Conservation (phyloP, 1,140 invertebrate species). For the Pogonomyrmex californicus region DNA sequence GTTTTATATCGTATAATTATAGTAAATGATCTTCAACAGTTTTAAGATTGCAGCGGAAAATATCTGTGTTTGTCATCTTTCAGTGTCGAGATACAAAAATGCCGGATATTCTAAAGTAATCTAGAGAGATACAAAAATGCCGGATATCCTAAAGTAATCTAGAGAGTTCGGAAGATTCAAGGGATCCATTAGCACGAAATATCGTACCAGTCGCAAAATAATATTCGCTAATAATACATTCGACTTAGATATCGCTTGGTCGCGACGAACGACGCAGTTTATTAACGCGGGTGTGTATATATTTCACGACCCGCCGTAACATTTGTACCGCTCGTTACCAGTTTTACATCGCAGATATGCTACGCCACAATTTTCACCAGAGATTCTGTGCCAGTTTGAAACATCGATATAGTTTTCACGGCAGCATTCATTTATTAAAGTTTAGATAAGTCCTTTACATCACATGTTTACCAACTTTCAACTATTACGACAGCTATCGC, state of each 20-base stretch:
- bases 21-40: not conserved
- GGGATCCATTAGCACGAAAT: slow-evolving; percentile 54
- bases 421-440: not conserved
- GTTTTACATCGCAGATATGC: slow-evolving; percentile 31
- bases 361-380: not conserved
- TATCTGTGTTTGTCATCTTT: slow-evolving; percentile 6
- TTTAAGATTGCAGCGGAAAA: slow-evolving; percentile 25
- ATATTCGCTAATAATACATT: slow-evolving; percentile 32
- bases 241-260: slow-evolving; percentile 4
- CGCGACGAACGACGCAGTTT: slow-evolving; percentile 12
- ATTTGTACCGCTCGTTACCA: slow-evolving; percentile 34
- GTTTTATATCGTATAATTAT: not conserved
- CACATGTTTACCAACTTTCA: slow-evolving; percentile 6
- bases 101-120: slow-evolving; percentile 15
- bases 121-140: not conserved
- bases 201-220: slow-evolving; percentile 8
- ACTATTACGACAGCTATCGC: not conserved
- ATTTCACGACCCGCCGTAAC: slow-evolving; percentile 2
- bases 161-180: not conserved
- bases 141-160: slow-evolving; percentile 4
- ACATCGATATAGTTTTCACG: not conserved
- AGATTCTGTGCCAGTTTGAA: not conserved
- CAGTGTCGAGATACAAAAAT: not conserved
- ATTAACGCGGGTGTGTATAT: slow-evolving; percentile 3
- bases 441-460: not conserved